Evolutionary conservation across 2,888 invertebrate genomes (phyloP).

Genomic region (Thera britannica): DNA sequence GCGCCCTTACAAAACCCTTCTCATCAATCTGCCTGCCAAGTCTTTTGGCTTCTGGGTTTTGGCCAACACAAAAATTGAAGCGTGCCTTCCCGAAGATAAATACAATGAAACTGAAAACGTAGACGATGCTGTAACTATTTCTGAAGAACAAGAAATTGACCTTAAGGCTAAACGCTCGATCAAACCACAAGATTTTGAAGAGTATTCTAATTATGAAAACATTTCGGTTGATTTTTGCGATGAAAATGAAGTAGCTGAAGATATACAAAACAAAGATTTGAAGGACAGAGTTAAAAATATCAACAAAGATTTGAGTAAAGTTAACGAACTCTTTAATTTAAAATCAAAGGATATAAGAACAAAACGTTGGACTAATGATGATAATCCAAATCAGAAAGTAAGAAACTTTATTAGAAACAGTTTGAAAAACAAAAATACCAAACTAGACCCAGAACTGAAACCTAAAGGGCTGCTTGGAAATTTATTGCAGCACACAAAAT

Average conservation of each 20-base stretch:
- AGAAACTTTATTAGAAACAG: slow-evolving; percentile 44
- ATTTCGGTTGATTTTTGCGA: slow-evolving; percentile 46
- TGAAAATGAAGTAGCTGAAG: slow-evolving; percentile 38
- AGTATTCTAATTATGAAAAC: slow-evolving; percentile 40
- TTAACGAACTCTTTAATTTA: slow-evolving; percentile 48
- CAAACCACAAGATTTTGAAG: slow-evolving; percentile 45
- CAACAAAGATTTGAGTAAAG: slow-evolving; percentile 57
- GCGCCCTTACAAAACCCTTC: slow-evolving; percentile 80
- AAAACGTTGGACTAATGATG: slow-evolving; percentile 52
- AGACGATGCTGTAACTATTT: slow-evolving; percentile 36
- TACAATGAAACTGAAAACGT: slow-evolving; percentile 39
- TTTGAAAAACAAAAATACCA: slow-evolving; percentile 35
- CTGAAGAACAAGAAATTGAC: slow-evolving; percentile 43
- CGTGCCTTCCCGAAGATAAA: slow-evolving; percentile 68
- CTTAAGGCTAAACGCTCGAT: slow-evolving; percentile 56
- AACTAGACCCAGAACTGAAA: slow-evolving; percentile 43
- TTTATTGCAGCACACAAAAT: slow-evolving; percentile 44
- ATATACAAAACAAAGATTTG: slow-evolving; percentile 45
- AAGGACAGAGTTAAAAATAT: slow-evolving; percentile 52
- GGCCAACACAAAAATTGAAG: slow-evolving; percentile 86
- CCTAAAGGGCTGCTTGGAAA: slow-evolving; percentile 47
- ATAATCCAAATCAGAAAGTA: slow-evolving; percentile 34
- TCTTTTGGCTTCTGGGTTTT: slow-evolving; percentile 91
- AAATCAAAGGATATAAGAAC: slow-evolving; percentile 41
- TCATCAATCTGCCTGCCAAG: slow-evolving; percentile 86